Conservation (phyloP, 2,797 vertebrate species). For the Syndactyla subalaris region DNA sequence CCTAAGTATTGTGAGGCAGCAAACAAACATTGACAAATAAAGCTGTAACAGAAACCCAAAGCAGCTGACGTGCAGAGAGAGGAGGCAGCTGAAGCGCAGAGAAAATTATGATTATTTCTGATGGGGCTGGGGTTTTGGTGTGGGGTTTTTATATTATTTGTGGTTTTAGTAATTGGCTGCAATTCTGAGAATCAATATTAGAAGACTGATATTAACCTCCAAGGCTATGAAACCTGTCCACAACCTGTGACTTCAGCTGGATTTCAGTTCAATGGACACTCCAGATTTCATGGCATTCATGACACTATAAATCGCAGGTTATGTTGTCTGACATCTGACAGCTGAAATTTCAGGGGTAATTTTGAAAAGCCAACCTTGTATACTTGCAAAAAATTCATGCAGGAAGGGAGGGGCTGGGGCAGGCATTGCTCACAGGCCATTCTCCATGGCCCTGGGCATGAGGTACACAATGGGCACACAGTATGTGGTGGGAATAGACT, state of each 20-base stretch:
- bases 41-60: background rate
- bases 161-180: background rate
- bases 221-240: background rate
- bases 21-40: background rate
- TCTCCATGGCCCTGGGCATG: fast-evolving
- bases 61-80: background rate
- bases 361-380: background rate
- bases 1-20: background rate
- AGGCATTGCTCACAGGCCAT: background rate
- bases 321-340: background rate
- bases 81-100: background rate
- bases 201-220: background rate
- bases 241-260: background rate
- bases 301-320: background rate
- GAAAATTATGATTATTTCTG: background rate
- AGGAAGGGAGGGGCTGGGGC: background rate
- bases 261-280: background rate
- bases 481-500: fast-evolving
- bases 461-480: background rate
- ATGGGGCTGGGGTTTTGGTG: fast-evolving
- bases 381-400: background rate
- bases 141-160: background rate
- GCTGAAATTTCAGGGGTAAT: background rate
- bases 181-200: background rate
- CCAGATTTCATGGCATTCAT: background rate